Base-by-base conservation (phyloP, 2,888 invertebrate genomes). In the Halictus ligatus region DNA sequence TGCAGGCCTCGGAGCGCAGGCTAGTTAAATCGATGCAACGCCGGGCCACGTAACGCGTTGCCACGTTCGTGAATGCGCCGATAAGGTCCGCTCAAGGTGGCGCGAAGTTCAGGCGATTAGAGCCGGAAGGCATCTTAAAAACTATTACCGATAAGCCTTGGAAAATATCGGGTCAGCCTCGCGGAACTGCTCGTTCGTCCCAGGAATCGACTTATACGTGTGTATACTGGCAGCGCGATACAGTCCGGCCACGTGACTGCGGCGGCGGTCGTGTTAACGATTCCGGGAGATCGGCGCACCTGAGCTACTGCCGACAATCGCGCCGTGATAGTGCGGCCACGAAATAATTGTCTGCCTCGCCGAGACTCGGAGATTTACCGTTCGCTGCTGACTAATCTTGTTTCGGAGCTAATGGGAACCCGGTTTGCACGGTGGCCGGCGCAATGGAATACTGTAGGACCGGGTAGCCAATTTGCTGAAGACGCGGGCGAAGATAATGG, bases 21-120 rank as follows among this genome's bases (percentile, higher is more conserved):
- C 43, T 43, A 50, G 85, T 85, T 85, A 74, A 74, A 85, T 85
- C 85, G 85, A 85, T 85, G 85, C 85, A 84, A 54, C 74, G 50
- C 18, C 74, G 69, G 58, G 54, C 74, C 84, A 74, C 85, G 85
- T 77, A 85, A 77, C 60, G 46, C 82, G 81, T 86, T 79, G 78
- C 75, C 86, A 81, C 86, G 86, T 76, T 83, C 86, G 82, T 78
- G 79, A 79, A 80, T 86, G 74, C 80, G 29, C 77, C 74, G 87
- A 86, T 86, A 86, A 86, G 77, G 48, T 69, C 75, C 64, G 69
- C 58, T 78, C 78, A 87, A 86, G 87, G 86, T 82, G 71, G 80
- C 58, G 64, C 87, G 80, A 83, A 83, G 83, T 86, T 86, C 87
- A 54, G n/a, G 69, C 75, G 87, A 86, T 86, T 80, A 83, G 46